Evolutionary conservation across 2,113 vertebrate genomes (phyloP).

Genomic region (Melierax canorus): DNA sequence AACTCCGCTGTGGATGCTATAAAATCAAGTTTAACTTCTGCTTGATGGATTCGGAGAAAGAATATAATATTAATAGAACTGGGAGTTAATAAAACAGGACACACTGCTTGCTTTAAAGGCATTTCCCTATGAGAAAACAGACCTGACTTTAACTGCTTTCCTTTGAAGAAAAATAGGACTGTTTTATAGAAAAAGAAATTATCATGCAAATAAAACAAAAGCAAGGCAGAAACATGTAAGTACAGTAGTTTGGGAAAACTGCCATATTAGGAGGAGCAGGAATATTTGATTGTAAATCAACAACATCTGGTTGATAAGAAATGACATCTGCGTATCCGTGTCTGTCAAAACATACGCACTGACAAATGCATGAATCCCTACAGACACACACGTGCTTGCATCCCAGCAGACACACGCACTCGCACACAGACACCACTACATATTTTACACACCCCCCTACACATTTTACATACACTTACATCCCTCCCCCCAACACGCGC

Average conservation of each 20-base stretch:
- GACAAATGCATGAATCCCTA: not conserved
- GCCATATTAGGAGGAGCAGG: conserved; percentile 53
- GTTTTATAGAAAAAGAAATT: not conserved
- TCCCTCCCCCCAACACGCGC: fast-evolving
- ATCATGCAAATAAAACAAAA: not conserved
- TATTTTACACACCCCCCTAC: not conserved
- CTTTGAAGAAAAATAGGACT: conserved; percentile 4
- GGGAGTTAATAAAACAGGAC: conserved; percentile 60
- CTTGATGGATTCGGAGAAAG: conserved; percentile 56
- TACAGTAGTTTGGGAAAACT: conserved; percentile 56
- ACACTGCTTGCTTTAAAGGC: conserved; percentile 2
- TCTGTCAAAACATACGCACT: not conserved
- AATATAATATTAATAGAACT: conserved; percentile 55
- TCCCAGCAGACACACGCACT: not conserved
- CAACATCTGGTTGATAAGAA: conserved; percentile 57
- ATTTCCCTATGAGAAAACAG: conserved; percentile 35
- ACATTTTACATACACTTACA: not conserved
- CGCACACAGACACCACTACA: not conserved
- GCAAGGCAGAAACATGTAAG: conserved; percentile 23
- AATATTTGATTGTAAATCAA: conserved; percentile 53
- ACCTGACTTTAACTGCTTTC: not conserved
- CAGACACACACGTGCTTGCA: not conserved
- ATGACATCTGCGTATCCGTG: conserved; percentile 9
- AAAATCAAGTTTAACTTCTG: conserved; percentile 63
- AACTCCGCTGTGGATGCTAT: conserved; percentile 49